phyloP scores from a whole-genome alignment of 2,888 invertebrate species.

The Lepidonotus clava region DNA sequence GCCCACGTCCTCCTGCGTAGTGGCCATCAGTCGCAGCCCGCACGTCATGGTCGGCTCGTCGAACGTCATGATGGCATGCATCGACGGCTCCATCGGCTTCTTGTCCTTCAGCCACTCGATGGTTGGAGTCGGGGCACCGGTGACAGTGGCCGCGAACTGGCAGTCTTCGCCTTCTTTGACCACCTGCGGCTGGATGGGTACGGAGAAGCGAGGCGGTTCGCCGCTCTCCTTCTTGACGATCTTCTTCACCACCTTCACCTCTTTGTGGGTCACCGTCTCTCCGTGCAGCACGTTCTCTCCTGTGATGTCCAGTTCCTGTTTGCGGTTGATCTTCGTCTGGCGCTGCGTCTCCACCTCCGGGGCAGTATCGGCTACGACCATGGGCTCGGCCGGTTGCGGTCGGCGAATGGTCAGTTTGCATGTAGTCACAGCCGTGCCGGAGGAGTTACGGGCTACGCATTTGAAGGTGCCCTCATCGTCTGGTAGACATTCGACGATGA shows the following conservation, averaged over 20 bases:
- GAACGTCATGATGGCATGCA: constrained; percentile 57
- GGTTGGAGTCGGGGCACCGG: constrained; percentile 86
- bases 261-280: constrained; percentile 54
- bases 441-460: constrained; percentile 66
- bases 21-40: constrained; percentile 88
- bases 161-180: constrained; percentile 85
- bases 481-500: constrained; percentile 80
- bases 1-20: constrained; percentile 90
- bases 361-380: constrained; percentile 26
- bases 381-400: constrained; percentile 8
- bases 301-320: constrained; percentile 49
- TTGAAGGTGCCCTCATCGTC: constrained; percentile 83
- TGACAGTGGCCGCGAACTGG: constrained; percentile 88
- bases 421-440: constrained; percentile 91
- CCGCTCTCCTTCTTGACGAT: constrained; percentile 66
- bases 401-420: constrained; percentile 68
- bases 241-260: constrained; percentile 64
- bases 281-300: constrained; percentile 55
- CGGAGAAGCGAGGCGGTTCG: constrained; percentile 65
- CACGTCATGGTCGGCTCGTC: constrained; percentile 84
- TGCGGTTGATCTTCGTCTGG: constrained; percentile 43
- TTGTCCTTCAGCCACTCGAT: constrained; percentile 87
- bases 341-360: constrained; percentile 43
- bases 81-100: constrained; percentile 62
- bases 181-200: constrained; percentile 68